phyloP scores from a whole-genome alignment of 2,888 invertebrate species.

The Myopa tessellatipennis region DNA sequence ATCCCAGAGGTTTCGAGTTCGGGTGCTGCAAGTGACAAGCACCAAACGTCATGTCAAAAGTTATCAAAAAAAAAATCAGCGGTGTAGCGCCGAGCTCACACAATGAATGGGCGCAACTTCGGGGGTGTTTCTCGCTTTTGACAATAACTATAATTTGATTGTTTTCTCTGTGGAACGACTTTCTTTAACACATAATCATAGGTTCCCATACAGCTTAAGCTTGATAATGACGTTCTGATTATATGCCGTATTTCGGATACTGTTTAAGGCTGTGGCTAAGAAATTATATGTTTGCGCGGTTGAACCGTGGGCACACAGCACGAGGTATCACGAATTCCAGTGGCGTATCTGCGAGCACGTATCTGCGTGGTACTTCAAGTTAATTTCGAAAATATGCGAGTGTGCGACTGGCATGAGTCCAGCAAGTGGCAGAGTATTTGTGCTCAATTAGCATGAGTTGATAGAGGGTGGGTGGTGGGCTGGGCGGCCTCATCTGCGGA shows the following conservation, averaged over 20 bases:
- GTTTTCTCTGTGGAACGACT: conserved; percentile 41
- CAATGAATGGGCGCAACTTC: background rate
- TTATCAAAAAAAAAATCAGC: conserved; percentile 4
- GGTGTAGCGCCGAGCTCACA: background rate
- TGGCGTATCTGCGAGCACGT: conserved; percentile 12
- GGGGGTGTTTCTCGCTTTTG: background rate
- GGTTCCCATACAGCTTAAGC: conserved; percentile 17
- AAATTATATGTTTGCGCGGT: conserved; percentile 13
- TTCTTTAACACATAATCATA: conserved; percentile 23
- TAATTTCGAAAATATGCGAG: conserved; percentile 10
- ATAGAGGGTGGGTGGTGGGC: background rate
- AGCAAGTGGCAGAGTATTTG: background rate
- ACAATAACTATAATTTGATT: conserved; percentile 56
- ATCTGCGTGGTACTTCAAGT: conserved; percentile 13
- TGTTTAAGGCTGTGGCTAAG: background rate
- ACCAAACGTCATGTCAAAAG: conserved; percentile 7
- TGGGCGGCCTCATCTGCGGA: no score
- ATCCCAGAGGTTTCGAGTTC: conserved; percentile 1
- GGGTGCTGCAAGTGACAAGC: conserved; percentile 40
- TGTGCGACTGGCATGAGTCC: background rate
- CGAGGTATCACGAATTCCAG: background rate
- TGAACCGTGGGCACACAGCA: background rate
- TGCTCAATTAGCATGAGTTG: conserved; percentile 25
- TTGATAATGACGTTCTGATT: conserved; percentile 57
- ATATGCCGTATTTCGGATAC: conserved; percentile 47